Evolutionary conservation across 2,888 invertebrate genomes (phyloP), one percentile per base, ranked within the genome.

Genomic region (Mimumesa dahlbomi): DNA sequence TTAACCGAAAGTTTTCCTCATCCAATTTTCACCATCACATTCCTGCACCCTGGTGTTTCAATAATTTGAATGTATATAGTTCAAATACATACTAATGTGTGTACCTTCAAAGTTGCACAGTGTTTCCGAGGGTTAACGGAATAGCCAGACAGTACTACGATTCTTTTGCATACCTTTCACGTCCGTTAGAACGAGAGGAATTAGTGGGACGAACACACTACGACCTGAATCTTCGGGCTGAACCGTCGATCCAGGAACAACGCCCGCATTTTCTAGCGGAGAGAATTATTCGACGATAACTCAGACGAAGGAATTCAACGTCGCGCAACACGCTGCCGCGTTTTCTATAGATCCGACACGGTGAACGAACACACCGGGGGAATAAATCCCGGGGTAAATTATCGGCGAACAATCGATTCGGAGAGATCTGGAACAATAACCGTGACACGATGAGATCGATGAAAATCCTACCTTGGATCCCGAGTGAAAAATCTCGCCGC

Each of bases 331-430:
- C 40, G 9, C 14, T 14, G 6, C 14, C 6, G 16, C 7, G 5
- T 14, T 73, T 73, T 65, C 65, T 63, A 77, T 77, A 77, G 63
- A 75, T 70, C 22, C 52, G 73, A 75, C 52, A 77, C 73, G 77
- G 58, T 75, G 49, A 21, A 31, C 43, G 69, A 46, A 42, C 72
- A 42, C 72, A 61, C 40, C 50, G 66, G 46, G 63, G 59, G 52
- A 68, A n/a, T n/a, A n/a, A 77, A 66, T 70, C 50, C 42, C 22
- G 25, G 46, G 65, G 38, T 56, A 72, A 65, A 59, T 68, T 43
- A 43, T 48, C 54, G 62, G 57, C 67, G 42, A 57, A 54, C 56
- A 62, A 66, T 66, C 73, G 70, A 67, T 62, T 31, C 54, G 7
- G 50, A 46, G 46, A 62, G 63, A 73, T 66, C 21, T 46, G 22